A percentile compares a stretch with the other conserved stretches of the same genome.
Conservation (phyloP, 1,140 invertebrate genomes). For the Matsumurasca onukii region DNA sequence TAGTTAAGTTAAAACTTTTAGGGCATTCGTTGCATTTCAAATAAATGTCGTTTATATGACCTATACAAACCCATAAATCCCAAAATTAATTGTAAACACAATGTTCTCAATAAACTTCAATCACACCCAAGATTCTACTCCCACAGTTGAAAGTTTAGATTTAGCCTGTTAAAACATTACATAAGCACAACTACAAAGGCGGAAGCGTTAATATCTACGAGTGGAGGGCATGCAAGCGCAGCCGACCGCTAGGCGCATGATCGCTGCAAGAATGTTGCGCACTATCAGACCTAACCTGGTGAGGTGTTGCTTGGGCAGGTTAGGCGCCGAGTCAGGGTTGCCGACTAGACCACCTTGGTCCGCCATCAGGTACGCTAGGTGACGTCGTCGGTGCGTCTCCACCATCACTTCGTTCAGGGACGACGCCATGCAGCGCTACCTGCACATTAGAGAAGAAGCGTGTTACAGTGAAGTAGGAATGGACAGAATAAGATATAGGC, state of each 20-base stretch:
- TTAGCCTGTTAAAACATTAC: too few relatives aligned
- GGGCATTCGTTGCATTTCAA: too few relatives aligned
- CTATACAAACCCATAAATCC: too few relatives aligned
- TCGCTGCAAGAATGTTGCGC: neutral
- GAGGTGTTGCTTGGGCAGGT: conserved; percentile 89
- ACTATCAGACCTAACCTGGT: conserved; percentile 53
- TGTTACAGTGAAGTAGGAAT: too few relatives aligned
- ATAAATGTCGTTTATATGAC: too few relatives aligned
- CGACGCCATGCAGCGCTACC: conserved; percentile 60
- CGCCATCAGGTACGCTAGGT: conserved; percentile 94
- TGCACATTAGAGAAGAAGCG: too few relatives aligned
- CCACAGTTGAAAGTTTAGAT: too few relatives aligned
- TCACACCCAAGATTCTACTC: too few relatives aligned
- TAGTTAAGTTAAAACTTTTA: too few relatives aligned
- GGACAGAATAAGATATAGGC: too few relatives aligned
- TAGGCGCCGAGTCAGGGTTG: conserved; percentile 84
- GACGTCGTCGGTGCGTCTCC: conserved; percentile 86
- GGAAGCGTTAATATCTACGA: neutral
- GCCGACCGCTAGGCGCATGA: conserved; percentile 16
- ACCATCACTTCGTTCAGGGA: conserved; percentile 83
- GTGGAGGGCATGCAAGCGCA: conserved; percentile 9
- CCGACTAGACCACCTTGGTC: conserved; percentile 91
- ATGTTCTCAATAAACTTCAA: too few relatives aligned
- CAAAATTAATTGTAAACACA: too few relatives aligned
- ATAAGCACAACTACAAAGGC: neutral